Conservation (phyloP, 2,797 vertebrate species). For the Erithacus rubecula region DNA sequence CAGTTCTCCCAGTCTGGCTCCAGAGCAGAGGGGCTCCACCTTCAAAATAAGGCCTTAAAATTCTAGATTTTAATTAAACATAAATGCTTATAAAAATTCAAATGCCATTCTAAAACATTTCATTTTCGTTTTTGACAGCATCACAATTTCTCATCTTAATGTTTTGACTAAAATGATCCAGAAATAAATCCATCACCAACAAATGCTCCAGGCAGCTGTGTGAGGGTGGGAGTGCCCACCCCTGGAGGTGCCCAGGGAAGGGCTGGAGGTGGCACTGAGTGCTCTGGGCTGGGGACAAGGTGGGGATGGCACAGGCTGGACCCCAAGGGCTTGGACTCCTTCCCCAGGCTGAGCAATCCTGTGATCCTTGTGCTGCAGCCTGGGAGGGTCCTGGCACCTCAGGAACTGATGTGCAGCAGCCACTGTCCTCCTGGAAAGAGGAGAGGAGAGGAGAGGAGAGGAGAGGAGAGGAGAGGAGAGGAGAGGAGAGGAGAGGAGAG, state of each 20-base stretch:
- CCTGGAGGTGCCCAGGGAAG: background rate
- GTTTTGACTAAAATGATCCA: background rate
- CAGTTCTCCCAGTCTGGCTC: background rate
- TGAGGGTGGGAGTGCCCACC: background rate
- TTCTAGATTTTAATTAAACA: background rate
- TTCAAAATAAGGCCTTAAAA: background rate
- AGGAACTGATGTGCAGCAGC: background rate
- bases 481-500: background rate
- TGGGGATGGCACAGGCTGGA: background rate
- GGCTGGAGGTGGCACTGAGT: background rate
- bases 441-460: background rate
- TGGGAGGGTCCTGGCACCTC: background rate
- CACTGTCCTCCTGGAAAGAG: too few species aligned
- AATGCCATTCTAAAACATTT: background rate
- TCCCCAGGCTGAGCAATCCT: rapidly evolving
- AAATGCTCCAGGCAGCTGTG: background rate
- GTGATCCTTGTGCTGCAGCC: background rate
- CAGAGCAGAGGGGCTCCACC: background rate
- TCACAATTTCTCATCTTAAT: background rate
- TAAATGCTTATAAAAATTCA: background rate
- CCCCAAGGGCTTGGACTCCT: rapidly evolving
- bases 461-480: background rate
- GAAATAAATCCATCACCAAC: background rate
- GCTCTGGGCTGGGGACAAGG: background rate
- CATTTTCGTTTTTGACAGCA: background rate